phyloP scores from a whole-genome alignment of 2,113 vertebrate species.

The Tinamus guttatus region DNA sequence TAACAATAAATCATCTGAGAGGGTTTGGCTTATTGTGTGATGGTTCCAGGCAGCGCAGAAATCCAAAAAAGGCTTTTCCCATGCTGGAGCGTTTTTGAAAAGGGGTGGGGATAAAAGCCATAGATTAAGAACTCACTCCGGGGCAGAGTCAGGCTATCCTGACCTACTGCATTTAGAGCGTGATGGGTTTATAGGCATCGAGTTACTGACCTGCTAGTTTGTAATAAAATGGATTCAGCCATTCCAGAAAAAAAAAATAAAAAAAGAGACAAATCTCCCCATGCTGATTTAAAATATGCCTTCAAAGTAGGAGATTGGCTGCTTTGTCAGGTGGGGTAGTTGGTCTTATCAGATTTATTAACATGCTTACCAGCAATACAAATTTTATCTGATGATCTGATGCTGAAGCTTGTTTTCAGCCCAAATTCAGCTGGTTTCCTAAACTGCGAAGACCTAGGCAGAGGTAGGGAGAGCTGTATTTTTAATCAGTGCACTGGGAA shows the following conservation, averaged over 20 bases:
- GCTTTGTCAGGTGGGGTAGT: slow-evolving; percentile 38
- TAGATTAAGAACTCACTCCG: background rate
- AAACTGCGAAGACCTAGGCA: background rate
- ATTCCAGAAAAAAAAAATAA: background rate
- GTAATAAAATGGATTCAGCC: background rate
- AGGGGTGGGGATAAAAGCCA: background rate
- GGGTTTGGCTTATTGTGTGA: background rate
- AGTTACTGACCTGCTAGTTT: background rate
- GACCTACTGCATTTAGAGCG: background rate
- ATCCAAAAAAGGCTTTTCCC: background rate
- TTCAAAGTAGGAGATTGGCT: background rate
- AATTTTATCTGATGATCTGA: slow-evolving; percentile 36
- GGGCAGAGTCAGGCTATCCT: background rate
- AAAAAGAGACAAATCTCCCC: background rate
- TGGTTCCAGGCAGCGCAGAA: background rate
- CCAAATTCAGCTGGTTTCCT: slow-evolving; percentile 24
- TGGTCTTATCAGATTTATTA: slow-evolving; percentile 51
- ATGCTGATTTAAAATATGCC: background rate
- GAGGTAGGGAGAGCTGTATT: background rate
- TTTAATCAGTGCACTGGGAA: background rate
- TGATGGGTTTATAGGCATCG: background rate
- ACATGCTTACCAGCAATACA: slow-evolving; percentile 1
- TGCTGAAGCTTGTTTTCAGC: slow-evolving; percentile 53
- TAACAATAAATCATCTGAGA: background rate
- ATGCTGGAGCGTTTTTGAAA: background rate